These are phyloP conservation scores for Zoanthus sansibaricus DNA, from an alignment of 92 coral and sea anemone species.

Conservation along the genomic window DNA sequence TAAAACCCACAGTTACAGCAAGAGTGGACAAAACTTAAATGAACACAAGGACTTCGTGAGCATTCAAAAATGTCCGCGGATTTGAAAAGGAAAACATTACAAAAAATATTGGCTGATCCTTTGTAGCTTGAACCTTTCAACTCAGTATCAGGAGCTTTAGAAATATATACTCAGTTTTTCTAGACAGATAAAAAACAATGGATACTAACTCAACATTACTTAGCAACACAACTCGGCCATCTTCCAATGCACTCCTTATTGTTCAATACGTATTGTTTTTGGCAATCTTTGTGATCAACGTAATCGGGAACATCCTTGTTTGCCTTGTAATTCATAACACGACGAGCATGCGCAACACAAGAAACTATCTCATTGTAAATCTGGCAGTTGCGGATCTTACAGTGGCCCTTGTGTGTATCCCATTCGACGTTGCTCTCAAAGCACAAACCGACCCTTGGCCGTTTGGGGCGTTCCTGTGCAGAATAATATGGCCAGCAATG, in stretches of 20 bases:
- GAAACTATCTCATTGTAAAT: conserved; percentile 83
- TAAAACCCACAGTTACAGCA: too few species aligned
- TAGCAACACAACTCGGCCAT: background rate
- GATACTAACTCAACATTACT: background rate
- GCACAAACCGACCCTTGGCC: conserved; percentile 73
- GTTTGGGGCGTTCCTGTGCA: conserved; percentile 79
- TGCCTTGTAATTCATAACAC: conserved; percentile 85
- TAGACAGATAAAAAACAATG: background rate
- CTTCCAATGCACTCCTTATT: conserved; percentile 48
- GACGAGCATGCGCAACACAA: conserved; percentile 87
- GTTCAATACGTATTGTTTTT: conserved; percentile 74
- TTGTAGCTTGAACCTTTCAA: too few species aligned
- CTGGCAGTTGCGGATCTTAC: conserved; percentile 87
- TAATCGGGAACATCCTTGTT: conserved; percentile 80
- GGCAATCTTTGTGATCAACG: conserved; percentile 74
- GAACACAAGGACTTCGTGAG: too few species aligned
- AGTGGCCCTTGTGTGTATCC: conserved; percentile 87
- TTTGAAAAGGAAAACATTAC: too few species aligned
- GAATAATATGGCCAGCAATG: conserved; percentile 87
- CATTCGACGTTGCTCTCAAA: conserved; percentile 77
- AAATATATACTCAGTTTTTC: background rate
- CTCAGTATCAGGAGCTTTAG: background rate
- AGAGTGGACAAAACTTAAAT: too few species aligned
- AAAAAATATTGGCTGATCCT: too few species aligned
- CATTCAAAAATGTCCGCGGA: too few species aligned